Conservation (phyloP, 1,140 invertebrate species). For the Mya arenaria region DNA sequence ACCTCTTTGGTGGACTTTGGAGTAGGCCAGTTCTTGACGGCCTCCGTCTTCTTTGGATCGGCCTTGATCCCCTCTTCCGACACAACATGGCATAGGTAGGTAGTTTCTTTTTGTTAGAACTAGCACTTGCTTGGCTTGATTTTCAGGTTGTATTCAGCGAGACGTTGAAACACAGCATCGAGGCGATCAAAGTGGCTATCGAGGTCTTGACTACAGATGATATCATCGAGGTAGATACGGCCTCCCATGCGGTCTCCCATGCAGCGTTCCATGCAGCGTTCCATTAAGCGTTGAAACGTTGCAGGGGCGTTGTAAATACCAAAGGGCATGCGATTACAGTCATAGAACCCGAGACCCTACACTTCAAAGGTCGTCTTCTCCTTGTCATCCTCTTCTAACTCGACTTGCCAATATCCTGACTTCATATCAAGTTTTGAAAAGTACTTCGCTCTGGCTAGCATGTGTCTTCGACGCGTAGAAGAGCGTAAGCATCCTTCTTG, state of each 20-base stretch:
- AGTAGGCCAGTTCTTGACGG: background rate
- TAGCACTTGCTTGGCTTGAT: conserved; percentile 15
- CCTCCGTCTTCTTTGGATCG: conserved; percentile 4
- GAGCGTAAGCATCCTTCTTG: conserved; percentile 8
- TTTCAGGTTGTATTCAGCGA: background rate
- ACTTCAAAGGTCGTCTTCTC: conserved; percentile 17
- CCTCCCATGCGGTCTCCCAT: background rate
- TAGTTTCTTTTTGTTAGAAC: background rate
- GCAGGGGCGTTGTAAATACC: conserved; percentile 4
- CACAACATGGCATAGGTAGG: background rate
- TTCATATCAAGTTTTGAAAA: conserved; percentile 1
- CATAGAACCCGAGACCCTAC: background rate
- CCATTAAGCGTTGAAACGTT: conserved; percentile 14
- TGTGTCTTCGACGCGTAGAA: background rate
- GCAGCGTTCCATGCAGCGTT: conserved; percentile 15
- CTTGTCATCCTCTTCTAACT: conserved; percentile 61
- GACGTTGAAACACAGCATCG: background rate
- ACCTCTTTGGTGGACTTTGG: conserved; percentile 1
- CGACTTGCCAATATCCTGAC: conserved; percentile 13
- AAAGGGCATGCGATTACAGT: conserved; percentile 11
- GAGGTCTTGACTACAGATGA: background rate
- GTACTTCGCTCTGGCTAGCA: background rate
- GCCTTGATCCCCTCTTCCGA: background rate
- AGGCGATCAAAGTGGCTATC: background rate
- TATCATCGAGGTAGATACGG: conserved; percentile 13